phyloP scores from a whole-genome alignment of 2,797 vertebrate genomes.

The Distichodus sexfasciatus region DNA sequence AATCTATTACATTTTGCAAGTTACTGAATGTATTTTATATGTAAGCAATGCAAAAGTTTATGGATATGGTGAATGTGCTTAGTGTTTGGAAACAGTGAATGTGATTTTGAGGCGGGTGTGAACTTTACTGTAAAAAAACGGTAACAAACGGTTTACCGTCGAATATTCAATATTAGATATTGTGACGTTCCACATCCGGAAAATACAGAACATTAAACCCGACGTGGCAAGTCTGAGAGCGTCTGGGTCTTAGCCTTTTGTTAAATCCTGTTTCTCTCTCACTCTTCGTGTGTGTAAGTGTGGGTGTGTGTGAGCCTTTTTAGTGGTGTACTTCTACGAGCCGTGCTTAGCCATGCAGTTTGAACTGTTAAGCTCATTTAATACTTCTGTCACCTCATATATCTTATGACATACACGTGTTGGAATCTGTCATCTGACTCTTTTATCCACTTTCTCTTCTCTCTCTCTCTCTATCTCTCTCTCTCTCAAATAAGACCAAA shows the following conservation, averaged over 20 bases:
- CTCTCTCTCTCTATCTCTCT: constrained; percentile 35
- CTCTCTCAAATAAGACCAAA: constrained; percentile 39
- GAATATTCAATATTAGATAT: too few relatives aligned
- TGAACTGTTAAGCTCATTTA: constrained; percentile 42
- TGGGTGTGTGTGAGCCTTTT: background rate
- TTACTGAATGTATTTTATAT: too few relatives aligned
- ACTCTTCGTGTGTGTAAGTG: background rate
- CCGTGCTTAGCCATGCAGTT: constrained; percentile 23
- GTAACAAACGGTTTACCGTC: too few relatives aligned
- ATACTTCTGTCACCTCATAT: constrained; percentile 47
- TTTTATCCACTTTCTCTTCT: constrained; percentile 49
- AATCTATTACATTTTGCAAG: too few relatives aligned
- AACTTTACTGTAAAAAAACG: too few relatives aligned
- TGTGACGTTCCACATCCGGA: too few relatives aligned
- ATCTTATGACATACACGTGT: constrained; percentile 52
- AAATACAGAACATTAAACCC: constrained; percentile 15
- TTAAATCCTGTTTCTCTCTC: constrained; percentile 7
- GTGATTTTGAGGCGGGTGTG: too few relatives aligned
- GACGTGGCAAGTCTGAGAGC: background rate
- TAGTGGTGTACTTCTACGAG: constrained; percentile 22
- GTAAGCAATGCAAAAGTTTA: too few relatives aligned
- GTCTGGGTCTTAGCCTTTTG: constrained; percentile 20
- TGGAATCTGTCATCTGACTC: constrained; percentile 48
- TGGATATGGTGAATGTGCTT: too few relatives aligned
- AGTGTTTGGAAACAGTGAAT: too few relatives aligned